A percentile compares a stretch with the other conserved stretches of the same genome.
phyloP scores from a whole-genome alignment of 1,140 invertebrate species.

The Globodera rostochiensis region DNA sequence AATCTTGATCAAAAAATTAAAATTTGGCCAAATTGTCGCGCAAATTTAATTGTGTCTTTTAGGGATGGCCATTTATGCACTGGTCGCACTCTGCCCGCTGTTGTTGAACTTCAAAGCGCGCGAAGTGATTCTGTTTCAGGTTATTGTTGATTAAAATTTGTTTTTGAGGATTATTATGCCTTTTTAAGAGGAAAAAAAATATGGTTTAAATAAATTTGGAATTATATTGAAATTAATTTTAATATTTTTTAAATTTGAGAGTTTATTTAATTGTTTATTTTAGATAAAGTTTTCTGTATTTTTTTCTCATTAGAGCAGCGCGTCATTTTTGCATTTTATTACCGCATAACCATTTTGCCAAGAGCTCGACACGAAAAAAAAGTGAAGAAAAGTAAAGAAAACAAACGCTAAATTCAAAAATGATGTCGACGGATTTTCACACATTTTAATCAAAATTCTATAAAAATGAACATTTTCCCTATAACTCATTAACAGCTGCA shows the following conservation, averaged over 20 bases:
- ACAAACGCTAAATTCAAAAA: too few relatives aligned
- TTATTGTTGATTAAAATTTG: background rate
- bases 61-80: constrained; percentile 60
- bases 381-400: too few relatives aligned
- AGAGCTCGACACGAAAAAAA: too few relatives aligned
- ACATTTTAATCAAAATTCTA: too few relatives aligned
- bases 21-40: background rate
- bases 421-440: too few relatives aligned
- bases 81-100: constrained; percentile 60
- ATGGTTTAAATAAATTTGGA: background rate
- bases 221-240: background rate
- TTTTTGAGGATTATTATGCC: background rate
- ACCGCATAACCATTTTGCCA: too few relatives aligned
- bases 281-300: background rate
- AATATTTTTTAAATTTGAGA: background rate
- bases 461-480: too few relatives aligned
- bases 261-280: background rate
- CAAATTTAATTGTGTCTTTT: constrained; percentile 1
- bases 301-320: too few relatives aligned
- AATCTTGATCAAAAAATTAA: background rate
- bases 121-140: constrained; percentile 60
- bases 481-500: too few relatives aligned
- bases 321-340: too few relatives aligned
- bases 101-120: constrained; percentile 61
- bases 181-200: background rate